Evolutionary conservation across 2,797 vertebrate species (phyloP).

Genomic region (Echiichthys vipera): DNA sequence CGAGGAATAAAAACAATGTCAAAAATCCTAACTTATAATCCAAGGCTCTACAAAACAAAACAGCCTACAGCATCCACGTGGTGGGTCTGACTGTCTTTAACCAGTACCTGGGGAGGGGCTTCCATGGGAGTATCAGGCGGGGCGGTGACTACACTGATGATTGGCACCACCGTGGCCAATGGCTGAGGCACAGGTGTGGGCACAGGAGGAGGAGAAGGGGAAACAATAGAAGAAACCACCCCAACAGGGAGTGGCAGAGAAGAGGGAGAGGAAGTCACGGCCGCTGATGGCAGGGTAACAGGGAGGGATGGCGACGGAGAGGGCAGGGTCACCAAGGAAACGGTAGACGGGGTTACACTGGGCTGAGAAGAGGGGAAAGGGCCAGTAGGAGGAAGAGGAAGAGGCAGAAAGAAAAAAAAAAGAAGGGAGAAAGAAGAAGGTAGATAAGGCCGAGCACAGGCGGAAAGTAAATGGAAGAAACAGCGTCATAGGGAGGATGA

Average conservation of each 20-base stretch:
- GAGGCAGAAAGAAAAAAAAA: conserved; percentile 21
- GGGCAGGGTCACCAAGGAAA: conserved; percentile 76
- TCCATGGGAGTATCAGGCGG: conserved; percentile 88
- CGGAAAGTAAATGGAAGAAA: conserved; percentile 14
- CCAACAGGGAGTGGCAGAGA: conserved; percentile 65
- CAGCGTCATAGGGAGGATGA: conserved; percentile 37
- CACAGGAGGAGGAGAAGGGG: conserved; percentile 69
- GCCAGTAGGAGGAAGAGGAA: conserved; percentile 76
- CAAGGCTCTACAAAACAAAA: neutral
- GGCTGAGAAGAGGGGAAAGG: conserved; percentile 78
- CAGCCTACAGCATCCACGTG: conserved; percentile 7
- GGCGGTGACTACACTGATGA: conserved; percentile 91
- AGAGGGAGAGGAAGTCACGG: conserved; percentile 82
- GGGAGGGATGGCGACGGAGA: conserved; percentile 83
- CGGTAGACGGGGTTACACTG: conserved; percentile 77
- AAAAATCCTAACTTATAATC: neutral
- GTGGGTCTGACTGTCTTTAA: conserved; percentile 36
- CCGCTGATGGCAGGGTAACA: conserved; percentile 83
- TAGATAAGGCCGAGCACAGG: conserved; percentile 20
- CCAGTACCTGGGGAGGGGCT: conserved; percentile 90
- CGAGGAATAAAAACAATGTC: neutral
- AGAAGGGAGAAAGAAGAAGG: conserved; percentile 20
- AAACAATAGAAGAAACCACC: conserved; percentile 62
- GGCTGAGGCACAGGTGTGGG: conserved; percentile 86
- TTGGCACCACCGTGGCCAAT: conserved; percentile 89